A percentile compares a stretch with the other conserved stretches of the same genome.
These are phyloP conservation scores for Netelia inedita DNA, from an alignment of 2,888 invertebrate genomes.

Conservation along the genomic window DNA sequence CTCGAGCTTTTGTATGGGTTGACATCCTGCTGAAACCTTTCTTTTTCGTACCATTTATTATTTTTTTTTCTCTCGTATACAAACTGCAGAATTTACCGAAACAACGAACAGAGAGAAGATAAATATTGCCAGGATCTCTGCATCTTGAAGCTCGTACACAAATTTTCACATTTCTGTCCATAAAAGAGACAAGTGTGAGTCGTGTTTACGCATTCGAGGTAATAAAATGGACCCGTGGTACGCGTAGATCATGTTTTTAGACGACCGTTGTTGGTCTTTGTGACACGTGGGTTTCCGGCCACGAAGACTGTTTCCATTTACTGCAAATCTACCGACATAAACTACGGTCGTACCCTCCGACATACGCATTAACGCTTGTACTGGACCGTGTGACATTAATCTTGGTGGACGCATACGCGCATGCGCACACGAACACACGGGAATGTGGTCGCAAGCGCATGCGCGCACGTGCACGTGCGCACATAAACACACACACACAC, in stretches of 20 bases:
- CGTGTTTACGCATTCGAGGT: neutral
- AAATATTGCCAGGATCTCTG: too few relatives aligned
- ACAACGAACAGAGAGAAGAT: too few relatives aligned
- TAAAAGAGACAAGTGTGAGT: neutral
- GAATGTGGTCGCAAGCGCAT: too few relatives aligned
- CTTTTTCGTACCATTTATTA: too few relatives aligned
- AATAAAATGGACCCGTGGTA: neutral
- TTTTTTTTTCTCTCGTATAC: too few relatives aligned
- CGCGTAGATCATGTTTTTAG: neutral
- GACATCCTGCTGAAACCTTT: too few relatives aligned
- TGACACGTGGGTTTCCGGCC: constrained; percentile 19
- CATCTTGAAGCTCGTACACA: neutral
- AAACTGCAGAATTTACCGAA: too few relatives aligned
- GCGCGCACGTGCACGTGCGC: neutral
- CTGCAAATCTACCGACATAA: constrained; percentile 22
- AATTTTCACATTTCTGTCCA: neutral
- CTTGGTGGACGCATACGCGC: too few relatives aligned
- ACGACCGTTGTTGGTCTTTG: neutral
- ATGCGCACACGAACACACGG: too few relatives aligned
- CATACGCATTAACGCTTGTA: constrained; percentile 19
- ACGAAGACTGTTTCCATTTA: constrained; percentile 51
- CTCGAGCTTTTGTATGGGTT: too few relatives aligned
- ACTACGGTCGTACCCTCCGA: neutral
- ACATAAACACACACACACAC: neutral
- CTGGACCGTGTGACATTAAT: too few relatives aligned